phyloP scores from a whole-genome alignment of 2,797 vertebrate genomes.

The Sebastes cheni region DNA sequence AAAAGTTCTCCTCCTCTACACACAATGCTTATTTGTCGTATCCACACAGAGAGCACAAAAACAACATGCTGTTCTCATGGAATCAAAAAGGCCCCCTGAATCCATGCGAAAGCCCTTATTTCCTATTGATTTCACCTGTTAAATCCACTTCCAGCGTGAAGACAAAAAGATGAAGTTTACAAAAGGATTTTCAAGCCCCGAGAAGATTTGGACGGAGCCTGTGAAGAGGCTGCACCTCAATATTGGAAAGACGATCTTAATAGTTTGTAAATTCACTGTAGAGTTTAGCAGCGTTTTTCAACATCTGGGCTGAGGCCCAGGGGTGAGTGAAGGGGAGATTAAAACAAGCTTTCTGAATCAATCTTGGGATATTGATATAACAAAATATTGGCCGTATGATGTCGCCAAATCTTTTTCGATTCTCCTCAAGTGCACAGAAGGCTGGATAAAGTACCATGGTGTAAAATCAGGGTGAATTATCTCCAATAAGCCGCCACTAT shows the following conservation, averaged over 20 bases:
- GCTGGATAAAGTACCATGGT: not conserved
- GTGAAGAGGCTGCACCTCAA: not conserved
- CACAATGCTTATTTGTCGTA: conserved; percentile 56
- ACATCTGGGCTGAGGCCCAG: conserved; percentile 10
- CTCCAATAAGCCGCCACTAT: not conserved
- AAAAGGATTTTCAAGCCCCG: conserved; percentile 31
- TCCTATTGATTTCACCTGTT: conserved; percentile 64
- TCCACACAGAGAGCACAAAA: conserved; percentile 30
- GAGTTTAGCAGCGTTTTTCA: not conserved
- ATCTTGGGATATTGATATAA: conserved; percentile 5
- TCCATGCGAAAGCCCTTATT: conserved; percentile 61
- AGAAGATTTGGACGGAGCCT: conserved; percentile 38
- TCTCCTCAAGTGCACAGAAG: not conserved
- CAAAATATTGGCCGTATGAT: conserved; percentile 8
- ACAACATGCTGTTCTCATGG: conserved; percentile 58
- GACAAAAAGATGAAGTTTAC: conserved; percentile 41
- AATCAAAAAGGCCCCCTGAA: conserved; percentile 58
- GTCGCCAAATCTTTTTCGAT: not conserved
- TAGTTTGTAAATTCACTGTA: conserved; percentile 14
- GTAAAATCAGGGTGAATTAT: conserved; percentile 7
- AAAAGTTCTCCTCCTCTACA: conserved; percentile 4
- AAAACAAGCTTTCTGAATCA: conserved; percentile 23
- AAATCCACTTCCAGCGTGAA: conserved; percentile 39
- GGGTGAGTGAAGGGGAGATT: conserved; percentile 21
- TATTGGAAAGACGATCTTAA: conserved; percentile 16